Percentiles rank a stretch among this genome's conserved stretches.
These are phyloP conservation scores for Yponomeuta cagnagella DNA, from an alignment of 2,888 invertebrate species.

Conservation along the genomic window DNA sequence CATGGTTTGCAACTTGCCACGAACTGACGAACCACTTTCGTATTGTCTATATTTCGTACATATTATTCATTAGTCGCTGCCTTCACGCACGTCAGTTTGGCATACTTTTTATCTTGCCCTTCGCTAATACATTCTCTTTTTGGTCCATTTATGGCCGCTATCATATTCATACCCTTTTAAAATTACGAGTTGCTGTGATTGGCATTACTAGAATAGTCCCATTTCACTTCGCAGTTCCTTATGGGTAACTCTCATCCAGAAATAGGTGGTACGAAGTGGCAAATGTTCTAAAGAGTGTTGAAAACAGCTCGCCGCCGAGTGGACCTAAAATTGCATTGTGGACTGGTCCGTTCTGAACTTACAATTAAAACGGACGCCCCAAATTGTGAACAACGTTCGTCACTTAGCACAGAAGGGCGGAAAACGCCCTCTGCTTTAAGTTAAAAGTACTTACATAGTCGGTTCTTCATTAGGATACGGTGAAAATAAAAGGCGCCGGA, in stretches of 20 bases:
- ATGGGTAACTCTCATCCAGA: not conserved
- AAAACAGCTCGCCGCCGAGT: slow-evolving; percentile 11
- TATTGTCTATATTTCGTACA: too few species aligned
- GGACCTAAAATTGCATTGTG: slow-evolving; percentile 61
- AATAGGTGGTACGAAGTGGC: not conserved
- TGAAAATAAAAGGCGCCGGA: not conserved
- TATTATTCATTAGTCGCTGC: too few species aligned
- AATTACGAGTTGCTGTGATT: too few species aligned
- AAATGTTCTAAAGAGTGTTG: not conserved
- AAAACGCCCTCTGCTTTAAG: slow-evolving; percentile 22
- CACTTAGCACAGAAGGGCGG: slow-evolving; percentile 52
- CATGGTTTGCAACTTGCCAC: too few species aligned
- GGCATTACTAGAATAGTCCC: too few species aligned
- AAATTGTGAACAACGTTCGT: slow-evolving; percentile 74
- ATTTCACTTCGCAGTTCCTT: too few species aligned
- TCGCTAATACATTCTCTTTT: too few species aligned
- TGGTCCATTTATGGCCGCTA: too few species aligned
- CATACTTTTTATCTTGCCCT: too few species aligned
- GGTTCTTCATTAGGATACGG: slow-evolving; percentile 25
- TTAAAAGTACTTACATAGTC: slow-evolving; percentile 5
- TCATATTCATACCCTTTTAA: too few species aligned
- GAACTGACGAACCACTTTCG: too few species aligned
- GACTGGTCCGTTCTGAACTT: slow-evolving; percentile 53
- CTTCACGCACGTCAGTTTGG: too few species aligned
- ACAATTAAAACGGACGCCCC: slow-evolving; percentile 74